phyloP scores from a whole-genome alignment of 2,888 invertebrate species.

The Amphiduros pacificus region DNA sequence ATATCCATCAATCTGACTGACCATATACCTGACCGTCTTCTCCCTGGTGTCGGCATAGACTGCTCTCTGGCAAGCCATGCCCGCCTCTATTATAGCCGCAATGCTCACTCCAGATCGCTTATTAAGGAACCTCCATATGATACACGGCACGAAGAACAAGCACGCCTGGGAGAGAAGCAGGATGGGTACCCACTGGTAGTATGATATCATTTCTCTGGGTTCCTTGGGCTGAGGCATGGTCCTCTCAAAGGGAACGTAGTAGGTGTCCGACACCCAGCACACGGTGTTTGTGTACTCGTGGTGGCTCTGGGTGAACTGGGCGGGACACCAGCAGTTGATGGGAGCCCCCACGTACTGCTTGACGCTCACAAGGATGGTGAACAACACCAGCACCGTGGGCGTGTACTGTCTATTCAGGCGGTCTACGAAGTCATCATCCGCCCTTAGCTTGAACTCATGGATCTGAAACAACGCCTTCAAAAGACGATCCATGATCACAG shows the following conservation, averaged over 20 bases:
- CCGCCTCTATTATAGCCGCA: constrained; percentile 51
- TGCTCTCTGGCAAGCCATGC: constrained; percentile 52
- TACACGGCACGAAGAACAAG: constrained; percentile 62
- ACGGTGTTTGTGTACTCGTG: constrained; percentile 64
- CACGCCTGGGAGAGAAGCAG: constrained; percentile 57
- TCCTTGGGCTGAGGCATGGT: constrained; percentile 53
- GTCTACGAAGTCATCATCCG: constrained; percentile 58
- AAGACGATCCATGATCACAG: constrained; percentile 23
- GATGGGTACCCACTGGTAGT: constrained; percentile 61
- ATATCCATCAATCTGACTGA: constrained; percentile 15
- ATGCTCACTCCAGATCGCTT: constrained; percentile 62
- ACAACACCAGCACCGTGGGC: constrained; percentile 54
- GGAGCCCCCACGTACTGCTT: constrained; percentile 59
- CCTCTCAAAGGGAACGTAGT: constrained; percentile 61
- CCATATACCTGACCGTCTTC: constrained; percentile 54
- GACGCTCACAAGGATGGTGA: constrained; percentile 56
- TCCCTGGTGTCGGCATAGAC: constrained; percentile 55
- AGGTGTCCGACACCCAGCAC: constrained; percentile 64
- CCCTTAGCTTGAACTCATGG: constrained; percentile 49
- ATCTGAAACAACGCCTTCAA: constrained; percentile 29
- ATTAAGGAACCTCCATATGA: constrained; percentile 62
- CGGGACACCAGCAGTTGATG: constrained; percentile 72
- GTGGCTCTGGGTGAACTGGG: constrained; percentile 62
- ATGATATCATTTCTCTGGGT: constrained; percentile 51
- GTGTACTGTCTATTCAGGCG: constrained; percentile 57